phyloP scores from a whole-genome alignment of 2,797 vertebrate genomes.

The Numenius phaeopus region DNA sequence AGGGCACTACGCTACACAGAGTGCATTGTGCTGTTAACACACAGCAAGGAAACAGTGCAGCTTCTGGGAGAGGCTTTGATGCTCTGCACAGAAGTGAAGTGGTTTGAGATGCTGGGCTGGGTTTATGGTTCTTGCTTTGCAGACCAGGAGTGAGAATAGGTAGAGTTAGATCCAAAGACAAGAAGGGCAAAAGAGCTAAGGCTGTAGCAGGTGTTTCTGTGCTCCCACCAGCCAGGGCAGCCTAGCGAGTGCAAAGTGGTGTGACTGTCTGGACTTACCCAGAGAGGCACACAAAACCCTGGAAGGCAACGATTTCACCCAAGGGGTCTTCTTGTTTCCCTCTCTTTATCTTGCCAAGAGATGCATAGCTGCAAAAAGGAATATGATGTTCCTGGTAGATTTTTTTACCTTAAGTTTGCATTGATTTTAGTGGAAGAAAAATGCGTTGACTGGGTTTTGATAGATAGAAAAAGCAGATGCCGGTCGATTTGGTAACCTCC shows the following conservation, averaged over 20 bases:
- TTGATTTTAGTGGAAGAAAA: background rate
- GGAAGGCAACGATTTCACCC: background rate
- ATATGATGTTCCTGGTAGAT: background rate
- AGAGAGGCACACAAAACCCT: background rate
- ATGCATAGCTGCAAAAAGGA: background rate
- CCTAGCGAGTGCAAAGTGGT: background rate
- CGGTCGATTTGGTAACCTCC: background rate
- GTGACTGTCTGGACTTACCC: accelerated
- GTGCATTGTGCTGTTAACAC: background rate
- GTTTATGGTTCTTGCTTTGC: background rate
- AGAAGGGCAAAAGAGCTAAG: background rate
- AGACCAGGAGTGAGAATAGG: background rate
- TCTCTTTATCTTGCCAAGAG: background rate
- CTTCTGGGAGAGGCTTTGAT: background rate
- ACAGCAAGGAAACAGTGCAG: background rate
- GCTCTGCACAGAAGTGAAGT: accelerated
- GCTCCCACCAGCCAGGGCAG: background rate
- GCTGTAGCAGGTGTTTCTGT: background rate
- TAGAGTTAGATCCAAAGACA: background rate
- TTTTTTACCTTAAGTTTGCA: background rate
- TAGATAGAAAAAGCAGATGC: background rate
- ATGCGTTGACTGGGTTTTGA: background rate
- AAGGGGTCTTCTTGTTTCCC: background rate
- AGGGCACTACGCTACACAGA: accelerated
- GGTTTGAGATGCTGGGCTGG: background rate